phyloP scores from a whole-genome alignment of 2,113 vertebrate species.

The Hemicordylus capensis region DNA sequence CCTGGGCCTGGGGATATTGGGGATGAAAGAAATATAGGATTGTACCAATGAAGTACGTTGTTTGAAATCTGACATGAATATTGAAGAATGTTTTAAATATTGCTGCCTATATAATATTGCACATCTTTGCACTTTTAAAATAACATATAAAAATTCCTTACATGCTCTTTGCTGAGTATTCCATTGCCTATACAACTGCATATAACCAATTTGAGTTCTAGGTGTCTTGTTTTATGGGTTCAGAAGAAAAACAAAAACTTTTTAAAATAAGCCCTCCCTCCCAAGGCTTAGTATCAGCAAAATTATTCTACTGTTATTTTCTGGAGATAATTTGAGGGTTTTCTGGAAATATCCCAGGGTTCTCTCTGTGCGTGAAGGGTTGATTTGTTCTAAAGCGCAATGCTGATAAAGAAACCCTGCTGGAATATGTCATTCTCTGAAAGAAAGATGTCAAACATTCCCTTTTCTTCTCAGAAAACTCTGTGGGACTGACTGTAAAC shows the following conservation, averaged over 20 bases:
- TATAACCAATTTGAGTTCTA: not conserved
- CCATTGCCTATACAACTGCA: fast-evolving
- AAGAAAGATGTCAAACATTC: conserved; percentile 35
- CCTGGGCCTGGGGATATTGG: not conserved
- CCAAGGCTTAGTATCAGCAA: not conserved
- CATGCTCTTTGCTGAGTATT: not conserved
- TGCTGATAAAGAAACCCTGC: conserved; percentile 12
- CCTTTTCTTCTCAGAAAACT: conserved; percentile 29
- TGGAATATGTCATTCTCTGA: conserved; percentile 21
- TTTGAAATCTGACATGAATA: not conserved
- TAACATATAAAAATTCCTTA: not conserved
- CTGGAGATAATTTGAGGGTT: conserved; percentile 13
- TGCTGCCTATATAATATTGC: not conserved
- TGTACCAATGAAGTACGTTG: not conserved
- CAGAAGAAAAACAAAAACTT: not conserved
- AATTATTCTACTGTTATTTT: not conserved
- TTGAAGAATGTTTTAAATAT: not conserved
- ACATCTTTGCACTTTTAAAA: conserved; percentile 1
- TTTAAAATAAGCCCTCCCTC: not conserved
- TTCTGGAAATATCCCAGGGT: conserved; percentile 17
- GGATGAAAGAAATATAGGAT: not conserved
- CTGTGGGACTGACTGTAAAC: conserved; percentile 14
- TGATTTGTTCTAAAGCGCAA: conserved; percentile 37
- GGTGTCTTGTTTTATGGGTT: not conserved
- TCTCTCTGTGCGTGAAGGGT: not conserved